A percentile compares a stretch with the other conserved stretches of the same genome.
Evolutionary conservation across 1,140 invertebrate genomes (phyloP).

Genomic region (Papilio glaucus): DNA sequence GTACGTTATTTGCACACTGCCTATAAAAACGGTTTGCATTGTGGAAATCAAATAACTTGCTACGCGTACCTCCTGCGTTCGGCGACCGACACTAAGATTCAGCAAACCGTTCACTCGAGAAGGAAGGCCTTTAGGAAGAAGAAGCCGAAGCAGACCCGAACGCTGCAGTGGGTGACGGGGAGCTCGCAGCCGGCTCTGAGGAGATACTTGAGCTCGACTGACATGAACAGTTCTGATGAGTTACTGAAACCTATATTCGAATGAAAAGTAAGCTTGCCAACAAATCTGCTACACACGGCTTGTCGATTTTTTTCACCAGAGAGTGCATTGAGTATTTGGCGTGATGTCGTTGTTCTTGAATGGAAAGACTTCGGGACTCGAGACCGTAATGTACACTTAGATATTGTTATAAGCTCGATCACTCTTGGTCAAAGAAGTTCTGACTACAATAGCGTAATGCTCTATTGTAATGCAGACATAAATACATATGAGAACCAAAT

Average conservation of each 20-base stretch:
- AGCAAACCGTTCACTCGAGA: slow-evolving; percentile 37
- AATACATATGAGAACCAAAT: too few species aligned
- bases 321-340: too few species aligned
- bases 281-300: too few species aligned
- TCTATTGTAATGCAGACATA: too few species aligned
- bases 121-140: slow-evolving; percentile 61
- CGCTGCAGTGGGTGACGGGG: slow-evolving; percentile 68
- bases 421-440: too few species aligned
- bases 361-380: too few species aligned
- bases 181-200: slow-evolving; percentile 49
- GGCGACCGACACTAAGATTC: slow-evolving; percentile 52
- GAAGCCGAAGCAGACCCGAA: slow-evolving; percentile 56
- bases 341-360: too few species aligned
- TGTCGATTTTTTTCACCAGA: too few species aligned
- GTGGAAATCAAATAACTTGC: slow-evolving; percentile 64
- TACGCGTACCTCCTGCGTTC: slow-evolving; percentile 71
- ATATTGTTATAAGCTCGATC: too few species aligned
- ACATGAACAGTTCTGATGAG: slow-evolving; percentile 69
- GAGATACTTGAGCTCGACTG: slow-evolving; percentile 54
- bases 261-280: slow-evolving; percentile 48
- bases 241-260: slow-evolving; percentile 72
- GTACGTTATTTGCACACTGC: slow-evolving; percentile 74
- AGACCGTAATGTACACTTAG: too few species aligned
- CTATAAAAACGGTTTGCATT: slow-evolving; percentile 67
- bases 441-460: too few species aligned